Conservation (phyloP, 2,888 invertebrate genomes). For the Suillia variegata region DNA sequence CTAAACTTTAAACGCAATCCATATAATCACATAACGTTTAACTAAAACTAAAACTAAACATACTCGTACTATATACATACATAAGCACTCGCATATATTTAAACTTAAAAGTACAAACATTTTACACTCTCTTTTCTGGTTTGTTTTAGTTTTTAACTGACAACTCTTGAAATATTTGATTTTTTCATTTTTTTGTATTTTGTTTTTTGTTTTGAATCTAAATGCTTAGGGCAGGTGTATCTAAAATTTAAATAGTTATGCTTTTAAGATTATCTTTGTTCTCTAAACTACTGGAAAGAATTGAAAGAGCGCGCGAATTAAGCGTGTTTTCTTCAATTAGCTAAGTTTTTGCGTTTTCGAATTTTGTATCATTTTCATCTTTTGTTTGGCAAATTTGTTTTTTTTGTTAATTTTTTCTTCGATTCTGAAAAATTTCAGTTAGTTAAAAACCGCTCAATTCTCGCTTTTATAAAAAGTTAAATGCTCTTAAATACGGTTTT, state of each 20-base stretch:
- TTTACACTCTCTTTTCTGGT: conserved; percentile 10
- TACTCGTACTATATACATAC: too few relatives aligned
- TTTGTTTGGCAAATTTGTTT: conserved; percentile 5
- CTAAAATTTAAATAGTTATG: conserved; percentile 19
- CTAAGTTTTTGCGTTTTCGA: conserved; percentile 3
- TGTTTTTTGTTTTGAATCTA: background rate
- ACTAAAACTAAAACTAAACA: too few relatives aligned
- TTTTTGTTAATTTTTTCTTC: background rate
- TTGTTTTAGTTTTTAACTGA: background rate
- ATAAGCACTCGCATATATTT: too few relatives aligned
- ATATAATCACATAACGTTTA: too few relatives aligned
- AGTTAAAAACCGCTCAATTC: background rate
- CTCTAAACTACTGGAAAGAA: conserved; percentile 33
- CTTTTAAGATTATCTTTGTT: conserved; percentile 14
- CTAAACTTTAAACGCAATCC: too few relatives aligned
- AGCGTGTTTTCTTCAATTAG: conserved; percentile 24
- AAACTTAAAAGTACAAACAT: too few relatives aligned
- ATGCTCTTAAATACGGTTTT: conserved; percentile 4
- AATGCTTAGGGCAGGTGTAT: conserved; percentile 1
- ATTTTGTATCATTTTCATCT: conserved; percentile 17
- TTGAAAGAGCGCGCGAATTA: conserved; percentile 16
- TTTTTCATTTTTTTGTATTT: background rate
- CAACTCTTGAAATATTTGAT: background rate
- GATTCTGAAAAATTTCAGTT: background rate
- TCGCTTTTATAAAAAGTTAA: conserved; percentile 1